Evolutionary conservation across 2,797 vertebrate species (phyloP).

Genomic region (Vipera ursinii): DNA sequence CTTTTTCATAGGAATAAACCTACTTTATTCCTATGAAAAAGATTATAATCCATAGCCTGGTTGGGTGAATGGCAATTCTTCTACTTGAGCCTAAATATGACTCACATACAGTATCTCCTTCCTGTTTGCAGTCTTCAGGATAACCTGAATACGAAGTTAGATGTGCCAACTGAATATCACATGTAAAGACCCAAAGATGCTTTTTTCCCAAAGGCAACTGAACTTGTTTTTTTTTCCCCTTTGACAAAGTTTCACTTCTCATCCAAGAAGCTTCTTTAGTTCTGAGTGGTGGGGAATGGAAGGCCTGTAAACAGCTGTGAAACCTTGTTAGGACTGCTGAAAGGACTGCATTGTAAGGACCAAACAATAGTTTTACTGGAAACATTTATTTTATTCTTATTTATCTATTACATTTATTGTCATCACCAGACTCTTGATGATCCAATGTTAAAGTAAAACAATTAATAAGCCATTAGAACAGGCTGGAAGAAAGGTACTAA

Average conservation of each 20-base stretch:
- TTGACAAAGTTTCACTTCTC: neutral
- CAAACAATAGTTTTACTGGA: neutral
- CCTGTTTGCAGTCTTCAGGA: neutral
- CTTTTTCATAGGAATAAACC: neutral
- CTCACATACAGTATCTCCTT: too few relatives aligned
- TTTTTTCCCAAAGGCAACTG: neutral
- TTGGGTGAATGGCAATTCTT: neutral
- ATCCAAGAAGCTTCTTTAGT: neutral
- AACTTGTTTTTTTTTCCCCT: neutral
- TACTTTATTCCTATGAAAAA: neutral
- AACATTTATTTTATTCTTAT: neutral
- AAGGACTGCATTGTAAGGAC: neutral
- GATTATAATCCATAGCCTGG: too few relatives aligned
- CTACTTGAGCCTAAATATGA: neutral
- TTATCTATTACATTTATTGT: neutral
- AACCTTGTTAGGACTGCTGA: neutral
- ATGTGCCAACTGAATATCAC: neutral
- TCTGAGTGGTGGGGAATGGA: neutral
- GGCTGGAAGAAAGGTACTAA: neutral
- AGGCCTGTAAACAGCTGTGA: neutral
- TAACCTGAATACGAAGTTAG: neutral
- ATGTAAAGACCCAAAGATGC: neutral
- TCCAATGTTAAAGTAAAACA: neutral
- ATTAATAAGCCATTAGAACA: neutral
- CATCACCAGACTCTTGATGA: neutral